Evolutionary conservation across 2,113 vertebrate genomes (phyloP).

Genomic region (Hylia prasina): DNA sequence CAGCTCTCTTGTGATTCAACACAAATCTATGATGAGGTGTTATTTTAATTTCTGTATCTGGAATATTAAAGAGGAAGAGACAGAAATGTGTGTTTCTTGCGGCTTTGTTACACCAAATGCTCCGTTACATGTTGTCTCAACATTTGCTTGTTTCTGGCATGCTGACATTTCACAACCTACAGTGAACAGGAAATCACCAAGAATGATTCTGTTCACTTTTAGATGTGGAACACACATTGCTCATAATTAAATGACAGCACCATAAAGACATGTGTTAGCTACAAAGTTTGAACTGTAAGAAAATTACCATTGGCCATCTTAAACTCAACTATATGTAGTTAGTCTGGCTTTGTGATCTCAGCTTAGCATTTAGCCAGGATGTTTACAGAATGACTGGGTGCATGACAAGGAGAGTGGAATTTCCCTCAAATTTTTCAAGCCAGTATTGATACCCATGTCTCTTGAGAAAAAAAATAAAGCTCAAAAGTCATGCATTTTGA

Average conservation of each 20-base stretch:
- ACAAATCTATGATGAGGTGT: neutral
- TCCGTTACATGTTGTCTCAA: neutral
- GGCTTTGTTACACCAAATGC: neutral
- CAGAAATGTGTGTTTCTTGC: neutral
- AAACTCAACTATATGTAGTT: neutral
- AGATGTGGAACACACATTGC: neutral
- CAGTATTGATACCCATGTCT: neutral
- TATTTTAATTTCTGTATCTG: neutral
- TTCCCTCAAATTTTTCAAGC: neutral
- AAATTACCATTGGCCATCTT: neutral
- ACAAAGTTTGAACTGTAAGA: neutral
- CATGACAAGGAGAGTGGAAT: neutral
- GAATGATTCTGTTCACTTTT: neutral
- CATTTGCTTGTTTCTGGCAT: neutral
- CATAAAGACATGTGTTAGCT: neutral
- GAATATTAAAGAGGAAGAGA: slow-evolving; percentile 5
- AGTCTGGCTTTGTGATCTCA: neutral
- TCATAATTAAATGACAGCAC: neutral
- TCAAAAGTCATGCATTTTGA: neutral
- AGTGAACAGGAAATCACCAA: slow-evolving; percentile 13
- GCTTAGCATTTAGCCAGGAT: neutral
- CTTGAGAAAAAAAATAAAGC: neutral
- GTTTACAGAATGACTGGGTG: neutral
- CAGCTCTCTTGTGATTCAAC: neutral
- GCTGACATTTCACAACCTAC: neutral